These are phyloP conservation scores for Tragelaphus imberbis DNA, from an alignment of 2,113 vertebrate genomes.

Conservation along the genomic window DNA sequence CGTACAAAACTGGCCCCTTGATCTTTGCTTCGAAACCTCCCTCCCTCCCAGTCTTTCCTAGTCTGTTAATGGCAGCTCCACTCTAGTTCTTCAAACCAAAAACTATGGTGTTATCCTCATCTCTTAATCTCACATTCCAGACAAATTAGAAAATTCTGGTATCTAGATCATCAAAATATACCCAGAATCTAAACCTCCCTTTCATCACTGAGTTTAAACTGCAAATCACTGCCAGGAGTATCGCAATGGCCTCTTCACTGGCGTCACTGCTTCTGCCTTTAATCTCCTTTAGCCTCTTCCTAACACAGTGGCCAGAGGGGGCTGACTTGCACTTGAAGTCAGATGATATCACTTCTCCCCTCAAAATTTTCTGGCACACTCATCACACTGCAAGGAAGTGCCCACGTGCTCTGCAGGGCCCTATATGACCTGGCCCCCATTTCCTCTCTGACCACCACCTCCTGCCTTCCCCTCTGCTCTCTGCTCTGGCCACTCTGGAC, in stretches of 20 bases:
- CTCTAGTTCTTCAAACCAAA: background rate
- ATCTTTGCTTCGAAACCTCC: background rate
- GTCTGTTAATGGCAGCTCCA: background rate
- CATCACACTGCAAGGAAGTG: rapidly evolving
- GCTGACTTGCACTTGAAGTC: background rate
- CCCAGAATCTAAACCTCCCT: background rate
- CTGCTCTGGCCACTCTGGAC: background rate
- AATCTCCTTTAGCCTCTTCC: background rate
- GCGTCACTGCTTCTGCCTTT: background rate
- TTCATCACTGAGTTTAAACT: background rate
- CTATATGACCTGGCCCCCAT: background rate
- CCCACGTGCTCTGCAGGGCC: background rate
- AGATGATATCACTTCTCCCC: background rate
- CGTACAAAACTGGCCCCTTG: background rate
- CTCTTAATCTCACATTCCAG: background rate
- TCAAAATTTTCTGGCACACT: background rate
- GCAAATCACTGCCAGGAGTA: background rate
- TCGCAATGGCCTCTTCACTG: background rate
- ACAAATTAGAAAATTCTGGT: background rate
- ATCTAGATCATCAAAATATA: background rate
- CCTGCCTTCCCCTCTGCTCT: background rate
- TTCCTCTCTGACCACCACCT: background rate
- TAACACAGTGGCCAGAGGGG: background rate
- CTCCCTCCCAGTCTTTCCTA: background rate
- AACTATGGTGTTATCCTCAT: background rate